Evolutionary conservation across 2,113 vertebrate genomes (phyloP), one percentile per base, ranked within the genome.

Genomic region (Panurus biarmicus): DNA sequence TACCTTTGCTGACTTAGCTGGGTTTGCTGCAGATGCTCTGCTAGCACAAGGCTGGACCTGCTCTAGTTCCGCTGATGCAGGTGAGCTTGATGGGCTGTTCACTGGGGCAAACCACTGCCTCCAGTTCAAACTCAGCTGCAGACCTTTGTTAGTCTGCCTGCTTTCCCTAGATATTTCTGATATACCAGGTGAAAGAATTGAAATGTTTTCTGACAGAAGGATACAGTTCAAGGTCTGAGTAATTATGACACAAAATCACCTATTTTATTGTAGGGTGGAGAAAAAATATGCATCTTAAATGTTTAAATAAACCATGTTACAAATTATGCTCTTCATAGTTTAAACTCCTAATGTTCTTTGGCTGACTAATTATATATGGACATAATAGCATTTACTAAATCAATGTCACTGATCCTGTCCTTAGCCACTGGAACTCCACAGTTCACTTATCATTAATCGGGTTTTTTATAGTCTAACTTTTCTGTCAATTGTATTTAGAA

Each of bases 401-500:
- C 6, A 2, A 28, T 61, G 13, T 45, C 23, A 60, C n/a, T 36
- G 47, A 22, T 35, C 8, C 26, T 40, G 4, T 15, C 31, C 28
- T 48, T 75, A 87, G 47, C 20, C 13, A 31, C 23, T 73, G 31
- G 16, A 36, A 61, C 19, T 53, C 24, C 23, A 36, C 6, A 61
- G 8, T 23, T 42, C n/a, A 22, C 33, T 36, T 35, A 29, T 24
- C 5, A 38, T 60, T 45, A 80, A 28, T 15, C 0, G 0, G 1
- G 2, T 4, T 79, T 94, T 77, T 71, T 21, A 42, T 24, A 4
- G 10, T 42, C 16, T 69, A 78, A 50, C 12, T 47, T 72, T 64
- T 78, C n/a, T 48, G 40, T 85, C 31, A 57, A 5, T 13, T 58
- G 2, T 48, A 28, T 69, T 90, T 85, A 31, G 65, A 10, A 48